Evolutionary conservation across 2,113 vertebrate genomes (phyloP).

Genomic region (Sinocyclocheilus anophthalmus): DNA sequence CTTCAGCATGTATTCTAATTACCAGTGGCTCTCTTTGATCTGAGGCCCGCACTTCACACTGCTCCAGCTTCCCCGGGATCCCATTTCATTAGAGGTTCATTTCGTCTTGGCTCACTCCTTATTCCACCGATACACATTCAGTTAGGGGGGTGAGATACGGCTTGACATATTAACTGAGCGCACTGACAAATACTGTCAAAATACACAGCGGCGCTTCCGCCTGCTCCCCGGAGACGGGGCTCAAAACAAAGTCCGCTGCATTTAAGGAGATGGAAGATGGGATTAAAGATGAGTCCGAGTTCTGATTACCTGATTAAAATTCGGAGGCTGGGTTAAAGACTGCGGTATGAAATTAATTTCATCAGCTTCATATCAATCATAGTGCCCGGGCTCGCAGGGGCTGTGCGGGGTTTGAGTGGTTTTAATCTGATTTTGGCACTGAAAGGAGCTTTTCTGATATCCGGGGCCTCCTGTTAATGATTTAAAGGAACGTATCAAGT

Average conservation of each 20-base stretch:
- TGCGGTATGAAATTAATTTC: constrained; percentile 48
- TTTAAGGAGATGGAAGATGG: constrained; percentile 49
- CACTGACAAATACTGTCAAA: constrained; percentile 54
- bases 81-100: constrained; percentile 71
- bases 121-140: constrained; percentile 62
- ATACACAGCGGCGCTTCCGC: constrained; percentile 41
- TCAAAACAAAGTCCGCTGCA: constrained; percentile 44
- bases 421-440: constrained; percentile 44
- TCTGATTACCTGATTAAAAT: constrained; percentile 68
- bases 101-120: constrained; percentile 66
- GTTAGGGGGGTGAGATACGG: constrained; percentile 60
- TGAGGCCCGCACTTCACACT: constrained; percentile 62
- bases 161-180: constrained; percentile 60
- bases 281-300: constrained; percentile 56
- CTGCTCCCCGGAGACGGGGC: constrained; percentile 22
- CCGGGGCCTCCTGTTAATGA: constrained; percentile 53
- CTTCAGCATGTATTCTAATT: constrained; percentile 75
- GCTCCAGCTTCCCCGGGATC: constrained; percentile 62
- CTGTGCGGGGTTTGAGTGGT: constrained; percentile 12
- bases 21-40: constrained; percentile 72
- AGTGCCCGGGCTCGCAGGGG: constrained; percentile 14
- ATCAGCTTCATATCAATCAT: constrained; percentile 59
- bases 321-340: constrained; percentile 54
- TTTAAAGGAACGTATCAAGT: constrained; percentile 64
- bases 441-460: constrained; percentile 11